phyloP scores from a whole-genome alignment of 2,888 invertebrate species.

The Antheraea assamensis region DNA sequence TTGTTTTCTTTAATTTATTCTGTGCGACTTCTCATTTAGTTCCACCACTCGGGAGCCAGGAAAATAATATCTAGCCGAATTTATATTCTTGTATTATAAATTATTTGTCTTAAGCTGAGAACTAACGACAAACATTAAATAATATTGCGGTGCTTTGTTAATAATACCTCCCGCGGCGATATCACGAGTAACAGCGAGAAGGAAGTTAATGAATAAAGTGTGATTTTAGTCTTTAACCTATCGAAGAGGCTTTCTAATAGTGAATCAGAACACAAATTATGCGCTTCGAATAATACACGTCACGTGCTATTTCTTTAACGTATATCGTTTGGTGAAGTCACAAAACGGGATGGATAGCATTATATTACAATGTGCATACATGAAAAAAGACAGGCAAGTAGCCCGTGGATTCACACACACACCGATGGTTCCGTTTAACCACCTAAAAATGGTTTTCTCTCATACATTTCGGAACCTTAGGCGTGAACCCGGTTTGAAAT shows the following conservation, averaged over 20 bases:
- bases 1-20: not conserved
- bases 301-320: too few relatives aligned
- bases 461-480: too few relatives aligned
- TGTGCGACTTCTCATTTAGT: not conserved
- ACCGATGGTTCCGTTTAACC: too few relatives aligned
- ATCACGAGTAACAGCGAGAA: not conserved
- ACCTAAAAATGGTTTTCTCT: too few relatives aligned
- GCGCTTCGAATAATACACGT: too few relatives aligned
- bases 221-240: not conserved
- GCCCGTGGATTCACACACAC: too few relatives aligned
- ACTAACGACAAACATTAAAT: constrained; percentile 30
- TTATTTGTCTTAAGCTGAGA: constrained; percentile 20
- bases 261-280: too few relatives aligned
- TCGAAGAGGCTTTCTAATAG: not conserved
- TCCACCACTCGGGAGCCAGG: not conserved
- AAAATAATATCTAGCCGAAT: constrained; percentile 12
- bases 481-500: too few relatives aligned
- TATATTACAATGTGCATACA: too few relatives aligned
- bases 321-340: too few relatives aligned
- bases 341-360: too few relatives aligned
- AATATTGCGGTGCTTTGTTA: constrained; percentile 37
- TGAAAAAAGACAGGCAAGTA: too few relatives aligned
- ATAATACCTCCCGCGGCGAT: constrained; percentile 33
- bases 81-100: constrained; percentile 16
- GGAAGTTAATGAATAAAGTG: not conserved